phyloP scores from a whole-genome alignment of 2,113 vertebrate species.

The Odontesthes bonariensis region DNA sequence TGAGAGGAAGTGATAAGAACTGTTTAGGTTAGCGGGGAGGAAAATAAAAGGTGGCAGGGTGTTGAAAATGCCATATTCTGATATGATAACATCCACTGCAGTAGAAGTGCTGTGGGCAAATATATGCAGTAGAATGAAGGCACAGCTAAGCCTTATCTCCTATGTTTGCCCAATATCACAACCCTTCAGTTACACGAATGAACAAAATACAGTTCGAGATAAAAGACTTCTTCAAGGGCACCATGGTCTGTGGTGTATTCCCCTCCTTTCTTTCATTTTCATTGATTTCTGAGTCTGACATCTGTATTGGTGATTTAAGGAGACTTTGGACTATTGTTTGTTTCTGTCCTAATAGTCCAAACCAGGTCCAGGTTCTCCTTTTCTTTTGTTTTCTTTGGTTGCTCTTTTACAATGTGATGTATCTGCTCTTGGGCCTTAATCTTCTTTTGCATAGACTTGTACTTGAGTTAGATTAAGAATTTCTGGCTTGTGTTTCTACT shows the following conservation, averaged over 20 bases:
- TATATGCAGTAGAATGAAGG: neutral
- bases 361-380: neutral
- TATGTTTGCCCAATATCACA: neutral
- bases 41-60: conserved; percentile 3
- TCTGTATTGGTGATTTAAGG: neutral
- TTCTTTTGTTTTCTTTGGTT: no score
- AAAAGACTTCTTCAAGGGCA: neutral
- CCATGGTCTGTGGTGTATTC: neutral
- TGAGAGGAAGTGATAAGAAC: conserved; percentile 48
- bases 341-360: neutral
- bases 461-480: neutral
- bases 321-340: neutral
- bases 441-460: neutral
- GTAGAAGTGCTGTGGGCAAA: conserved; percentile 1
- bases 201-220: conserved; percentile 1
- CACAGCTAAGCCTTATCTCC: neutral
- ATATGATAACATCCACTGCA: neutral
- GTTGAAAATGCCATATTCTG: conserved; percentile 22
- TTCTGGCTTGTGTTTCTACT: neutral
- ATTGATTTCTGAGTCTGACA: neutral
- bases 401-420: no score
- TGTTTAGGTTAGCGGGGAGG: neutral
- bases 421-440: no score
- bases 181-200: neutral
- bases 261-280: neutral